Evolutionary conservation across 2,888 invertebrate species (phyloP), one percentile per base, ranked within the genome.

Genomic region (Agrotis ipsilon): DNA sequence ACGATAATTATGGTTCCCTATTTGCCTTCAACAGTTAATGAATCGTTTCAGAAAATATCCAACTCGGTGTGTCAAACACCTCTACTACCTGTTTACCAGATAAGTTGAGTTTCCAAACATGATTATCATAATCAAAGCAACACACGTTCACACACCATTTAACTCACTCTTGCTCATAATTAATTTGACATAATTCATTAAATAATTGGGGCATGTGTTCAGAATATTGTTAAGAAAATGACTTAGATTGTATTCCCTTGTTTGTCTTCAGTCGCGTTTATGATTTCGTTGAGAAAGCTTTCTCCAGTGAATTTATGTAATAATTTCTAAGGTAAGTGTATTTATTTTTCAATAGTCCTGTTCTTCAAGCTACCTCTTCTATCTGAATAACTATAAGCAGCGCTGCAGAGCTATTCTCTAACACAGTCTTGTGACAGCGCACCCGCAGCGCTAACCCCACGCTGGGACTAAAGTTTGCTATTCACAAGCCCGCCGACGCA

Each of bases 111-210:
- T n/a, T 14, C 18, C 11, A 55, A 52, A 61, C 58, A 24, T 21
- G 16, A 81, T 83, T 83, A 65, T 7, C 83, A 83, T 83, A 83
- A 83, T 84, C 24, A 32, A 77, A 82, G 21, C 21, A 18, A 70
- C 70, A 54, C 80, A 63, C 73, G 72, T 78, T 86, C 80, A 83
- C 85, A 80, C 79, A 63, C 63, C 65, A 72, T 69, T 72, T 43
- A 63, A 68, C 67, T 52, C 58, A 62, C 65, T 19, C 57, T 24
- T 69, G 13, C 51, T 43, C 81, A 79, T 82, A 79, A 81, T 83
- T 74, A 72, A 82, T 81, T 64, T 78, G 86, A 86, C 86, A 74
- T 55, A 64, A 70, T 71, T 78, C 55, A 52, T 19, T 52, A 24
- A 27, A 27, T 51, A 48, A 54, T 11, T 49, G 39, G 27, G 52